Base-by-base conservation (phyloP, 2,888 invertebrate species). In the Nomada fabriciana region DNA sequence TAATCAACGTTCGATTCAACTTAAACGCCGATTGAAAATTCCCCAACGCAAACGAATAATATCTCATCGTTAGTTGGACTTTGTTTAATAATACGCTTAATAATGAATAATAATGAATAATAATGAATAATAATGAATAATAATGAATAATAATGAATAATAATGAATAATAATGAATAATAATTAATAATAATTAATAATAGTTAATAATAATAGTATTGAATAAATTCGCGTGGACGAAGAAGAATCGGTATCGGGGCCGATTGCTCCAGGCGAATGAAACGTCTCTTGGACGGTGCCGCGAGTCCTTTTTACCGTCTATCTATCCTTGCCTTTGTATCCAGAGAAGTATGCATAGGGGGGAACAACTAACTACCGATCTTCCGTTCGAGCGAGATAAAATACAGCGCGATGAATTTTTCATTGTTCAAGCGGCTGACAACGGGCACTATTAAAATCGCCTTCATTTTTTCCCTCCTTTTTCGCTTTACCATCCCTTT, bases 391-490 rank as follows among this genome's bases (percentile, higher is more conserved):
- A 74, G 73, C 67, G 53, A 72, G 78, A 83, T 83, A 79, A 83
- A 83, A 78, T 72, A 64, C 64, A 55, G 64, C 76, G 55, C 71
- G 76, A 76, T 78, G 76, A 82, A 78, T 76, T 77, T 81, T 82
- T 78, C 76, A 80, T 80, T 83, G 83, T 78, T 76, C 23, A 57
- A 57, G 65, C 63, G 50, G 57, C 57, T 29, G 70, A 76, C 76
- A 83, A 77, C 76, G 78, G 73, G 77, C 77, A 69, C 82, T 80
- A 82, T 76, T 76, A 68, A 71, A 65, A 59, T 70, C 69, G 20
- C 59, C 42, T 53, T 52, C 59, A 13, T 47, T 47, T 69, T 64
- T 47, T 23, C n/a, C n/a, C 29, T 42, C 5, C 20, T 42, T 20
- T 15, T 20, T 18, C 11, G 15, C 9, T 25, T 9, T 13, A 11